Evolutionary conservation across 2,888 invertebrate species (phyloP), one percentile per base, ranked within the genome.

Genomic region (Caenorhabditis afra): DNA sequence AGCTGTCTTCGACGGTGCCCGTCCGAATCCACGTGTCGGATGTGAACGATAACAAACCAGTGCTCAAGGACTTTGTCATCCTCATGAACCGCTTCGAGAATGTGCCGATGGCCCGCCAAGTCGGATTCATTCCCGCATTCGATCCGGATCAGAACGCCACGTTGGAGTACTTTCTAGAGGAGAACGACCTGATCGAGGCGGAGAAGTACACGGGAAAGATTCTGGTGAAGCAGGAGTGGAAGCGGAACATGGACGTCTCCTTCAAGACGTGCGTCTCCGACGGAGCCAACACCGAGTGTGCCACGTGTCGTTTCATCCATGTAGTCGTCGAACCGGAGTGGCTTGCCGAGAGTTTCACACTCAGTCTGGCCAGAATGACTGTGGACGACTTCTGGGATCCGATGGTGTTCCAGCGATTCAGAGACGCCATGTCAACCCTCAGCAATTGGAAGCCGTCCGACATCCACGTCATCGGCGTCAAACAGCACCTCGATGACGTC

Each of bases 11-110:
- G 0, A 87, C 88, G 0, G 88, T 87, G 14, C 87, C 88, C 8
- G 85, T 90, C 1, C 58, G 81, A 10, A 83, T 90, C 37, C 87
- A 88, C 68, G 85, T 90, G 12, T 84, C 84, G n/a, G 90, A 90
- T 78, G 81, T 87, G 14, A 96, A 98, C 90, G 98, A 98, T 90
- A 97, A 98, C 90, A 95, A 95, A 0, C 98, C 98, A 0, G 92
- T 94, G 84, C 92, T 98, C 86, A 94, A 95, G 86, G 96, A 98
- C 90, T 98, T 98, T 84, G 94, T 98, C 0, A 94, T 98, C 61
- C 96, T 97, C 4, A 80, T 88, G 49, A 81, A 83, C 41, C 81
- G 83, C 18, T 86, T 76, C 52, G 82, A 82, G 45, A 85, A 85
- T 49, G 67, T 70, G 22, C 65, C 68, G 49, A 52, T 68, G 52